Conservation (phyloP, 2,888 invertebrate species). For the Apamea crenata region DNA sequence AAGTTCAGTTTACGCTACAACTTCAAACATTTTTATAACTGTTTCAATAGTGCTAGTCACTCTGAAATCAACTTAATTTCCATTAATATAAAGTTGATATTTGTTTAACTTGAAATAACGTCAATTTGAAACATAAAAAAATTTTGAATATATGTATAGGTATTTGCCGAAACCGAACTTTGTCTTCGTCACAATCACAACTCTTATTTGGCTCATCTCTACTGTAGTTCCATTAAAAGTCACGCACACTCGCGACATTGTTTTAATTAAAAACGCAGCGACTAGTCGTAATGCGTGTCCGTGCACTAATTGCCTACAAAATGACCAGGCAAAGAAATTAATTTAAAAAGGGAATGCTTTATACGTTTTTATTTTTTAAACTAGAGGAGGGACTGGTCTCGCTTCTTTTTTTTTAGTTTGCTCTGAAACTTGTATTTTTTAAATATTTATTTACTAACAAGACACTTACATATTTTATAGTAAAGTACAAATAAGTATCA, state of each 20-base stretch:
- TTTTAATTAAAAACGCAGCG: slow-evolving; percentile 57
- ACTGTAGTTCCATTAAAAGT: not conserved
- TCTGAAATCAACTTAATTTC: no score
- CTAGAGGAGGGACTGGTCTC: not conserved
- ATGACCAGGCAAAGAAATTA: slow-evolving; percentile 43
- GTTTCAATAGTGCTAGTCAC: no score
- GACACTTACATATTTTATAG: not conserved
- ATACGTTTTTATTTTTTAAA: slow-evolving; percentile 17
- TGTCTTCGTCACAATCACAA: not conserved
- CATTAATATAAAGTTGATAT: no score
- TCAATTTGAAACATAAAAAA: no score
- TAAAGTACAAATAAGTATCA: not conserved
- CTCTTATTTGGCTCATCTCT: slow-evolving; percentile 3
- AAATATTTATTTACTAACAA: not conserved
- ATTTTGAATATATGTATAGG: no score
- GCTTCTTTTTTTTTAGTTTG: not conserved
- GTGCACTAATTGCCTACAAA: slow-evolving; percentile 62
- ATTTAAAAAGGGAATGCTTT: slow-evolving; percentile 43
- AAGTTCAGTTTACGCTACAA: no score
- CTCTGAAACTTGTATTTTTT: not conserved
- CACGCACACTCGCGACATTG: slow-evolving; percentile 38
- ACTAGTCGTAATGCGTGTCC: slow-evolving; percentile 29
- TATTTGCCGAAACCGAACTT: slow-evolving; percentile 8
- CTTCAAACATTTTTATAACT: no score
- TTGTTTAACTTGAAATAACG: no score